Evolutionary conservation across 2,113 vertebrate species (phyloP).

Genomic region (Regulus satrapa): DNA sequence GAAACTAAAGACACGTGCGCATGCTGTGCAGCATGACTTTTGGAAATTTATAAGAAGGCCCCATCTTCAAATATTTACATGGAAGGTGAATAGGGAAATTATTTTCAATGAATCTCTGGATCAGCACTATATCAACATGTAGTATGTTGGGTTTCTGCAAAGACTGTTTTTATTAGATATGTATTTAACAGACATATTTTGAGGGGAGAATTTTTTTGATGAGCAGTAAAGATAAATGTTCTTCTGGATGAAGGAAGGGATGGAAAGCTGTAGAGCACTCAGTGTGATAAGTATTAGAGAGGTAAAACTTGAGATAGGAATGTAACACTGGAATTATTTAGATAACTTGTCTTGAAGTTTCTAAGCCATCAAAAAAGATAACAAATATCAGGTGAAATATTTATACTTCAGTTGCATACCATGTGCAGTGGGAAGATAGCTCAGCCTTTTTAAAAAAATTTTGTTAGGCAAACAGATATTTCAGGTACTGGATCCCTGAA

Average conservation of each 20-base stretch:
- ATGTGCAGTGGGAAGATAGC: not conserved
- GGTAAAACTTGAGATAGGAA: not conserved
- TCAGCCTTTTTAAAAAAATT: not conserved
- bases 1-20: not conserved
- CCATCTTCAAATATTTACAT: not conserved
- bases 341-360: conserved; percentile 17
- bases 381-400: conserved; percentile 16
- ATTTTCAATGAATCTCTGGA: not conserved
- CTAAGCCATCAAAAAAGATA: conserved; percentile 8
- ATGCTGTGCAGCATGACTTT: not conserved
- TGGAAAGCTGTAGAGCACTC: not conserved
- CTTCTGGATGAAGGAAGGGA: not conserved
- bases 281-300: not conserved
- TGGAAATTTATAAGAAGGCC: not conserved
- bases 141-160: not conserved
- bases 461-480: not conserved
- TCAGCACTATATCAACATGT: not conserved
- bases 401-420: not conserved
- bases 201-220: not conserved
- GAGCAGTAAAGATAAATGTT: not conserved
- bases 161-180: not conserved
- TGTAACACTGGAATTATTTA: not conserved
- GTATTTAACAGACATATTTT: not conserved
- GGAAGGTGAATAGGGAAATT: not conserved
- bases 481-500: not conserved